Percentiles rank a stretch among this genome's conserved stretches.
Conservation (phyloP, 2,113 vertebrate species). For the Macroglossus sobrinus region DNA sequence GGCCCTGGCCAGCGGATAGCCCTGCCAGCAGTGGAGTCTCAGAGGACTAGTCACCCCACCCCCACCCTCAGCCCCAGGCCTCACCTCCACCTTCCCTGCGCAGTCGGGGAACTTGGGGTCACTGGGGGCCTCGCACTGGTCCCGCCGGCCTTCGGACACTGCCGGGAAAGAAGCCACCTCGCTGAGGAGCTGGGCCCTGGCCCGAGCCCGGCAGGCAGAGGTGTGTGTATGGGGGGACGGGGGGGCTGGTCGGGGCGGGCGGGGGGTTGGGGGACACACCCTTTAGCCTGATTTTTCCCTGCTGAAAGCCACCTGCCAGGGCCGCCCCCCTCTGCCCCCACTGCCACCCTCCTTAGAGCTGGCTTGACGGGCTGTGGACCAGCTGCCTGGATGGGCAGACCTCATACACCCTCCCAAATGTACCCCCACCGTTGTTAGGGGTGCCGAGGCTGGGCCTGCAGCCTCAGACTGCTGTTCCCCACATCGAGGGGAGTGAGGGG, state of each 20-base stretch:
- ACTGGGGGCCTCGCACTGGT: slow-evolving; percentile 94
- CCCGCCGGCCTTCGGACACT: slow-evolving; percentile 87
- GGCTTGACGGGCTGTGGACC: neutral
- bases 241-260: accelerated
- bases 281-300: neutral
- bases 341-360: neutral
- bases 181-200: neutral
- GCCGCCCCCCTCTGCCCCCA: neutral
- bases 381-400: neutral
- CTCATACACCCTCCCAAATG: neutral
- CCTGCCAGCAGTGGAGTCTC: neutral
- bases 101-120: slow-evolving; percentile 95
- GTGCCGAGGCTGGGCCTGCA: neutral
- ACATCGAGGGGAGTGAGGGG: neutral
- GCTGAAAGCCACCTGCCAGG: no score
- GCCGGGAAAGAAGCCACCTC: slow-evolving; percentile 20
- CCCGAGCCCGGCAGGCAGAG: accelerated
- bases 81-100: slow-evolving; percentile 95
- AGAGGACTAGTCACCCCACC: neutral
- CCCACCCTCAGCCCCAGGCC: slow-evolving; percentile 29
- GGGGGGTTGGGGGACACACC: no score
- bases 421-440: neutral
- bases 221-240: no score
- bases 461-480: neutral
- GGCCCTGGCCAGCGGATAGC: accelerated